phyloP scores from a whole-genome alignment of 2,888 invertebrate genomes.

The Pollenia angustigena region DNA sequence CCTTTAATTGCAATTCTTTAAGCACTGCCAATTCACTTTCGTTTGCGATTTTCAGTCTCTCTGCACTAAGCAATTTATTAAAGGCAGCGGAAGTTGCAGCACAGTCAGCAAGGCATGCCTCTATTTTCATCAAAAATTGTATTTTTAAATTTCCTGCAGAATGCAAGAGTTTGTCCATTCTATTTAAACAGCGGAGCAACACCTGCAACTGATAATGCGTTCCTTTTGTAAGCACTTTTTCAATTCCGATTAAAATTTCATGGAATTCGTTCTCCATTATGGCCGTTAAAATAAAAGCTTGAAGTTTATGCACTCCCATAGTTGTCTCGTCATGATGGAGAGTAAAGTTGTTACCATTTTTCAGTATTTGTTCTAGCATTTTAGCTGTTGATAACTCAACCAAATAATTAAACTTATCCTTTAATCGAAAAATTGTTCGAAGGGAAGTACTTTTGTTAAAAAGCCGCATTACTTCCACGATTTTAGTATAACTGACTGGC shows the following conservation, averaged over 20 bases:
- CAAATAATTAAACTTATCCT: not conserved
- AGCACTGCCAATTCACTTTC: no score
- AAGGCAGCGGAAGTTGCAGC: no score
- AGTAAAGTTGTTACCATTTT: constrained; percentile 16
- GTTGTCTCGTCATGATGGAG: constrained; percentile 26
- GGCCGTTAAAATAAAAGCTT: constrained; percentile 38
- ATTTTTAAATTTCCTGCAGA: no score
- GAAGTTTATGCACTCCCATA: constrained; percentile 39
- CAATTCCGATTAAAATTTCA: constrained; percentile 33
- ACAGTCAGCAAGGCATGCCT: no score
- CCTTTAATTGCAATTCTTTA: no score
- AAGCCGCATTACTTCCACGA: constrained; percentile 21
- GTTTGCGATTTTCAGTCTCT: no score
- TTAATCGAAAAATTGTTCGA: constrained; percentile 9
- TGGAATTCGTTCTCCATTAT: constrained; percentile 30
- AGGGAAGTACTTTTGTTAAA: constrained; percentile 18
- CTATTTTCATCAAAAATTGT: no score
- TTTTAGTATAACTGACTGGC: constrained; percentile 31
- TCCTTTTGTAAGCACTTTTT: constrained; percentile 34
- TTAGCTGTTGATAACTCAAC: no score
- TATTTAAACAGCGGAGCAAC: no score
- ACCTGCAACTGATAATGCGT: constrained; percentile 16
- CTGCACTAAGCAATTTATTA: no score
- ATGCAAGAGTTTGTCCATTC: no score
- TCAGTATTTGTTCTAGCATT: not conserved